phyloP scores from a whole-genome alignment of 2,888 invertebrate species.

The Thecocarcelia acutangulata region DNA sequence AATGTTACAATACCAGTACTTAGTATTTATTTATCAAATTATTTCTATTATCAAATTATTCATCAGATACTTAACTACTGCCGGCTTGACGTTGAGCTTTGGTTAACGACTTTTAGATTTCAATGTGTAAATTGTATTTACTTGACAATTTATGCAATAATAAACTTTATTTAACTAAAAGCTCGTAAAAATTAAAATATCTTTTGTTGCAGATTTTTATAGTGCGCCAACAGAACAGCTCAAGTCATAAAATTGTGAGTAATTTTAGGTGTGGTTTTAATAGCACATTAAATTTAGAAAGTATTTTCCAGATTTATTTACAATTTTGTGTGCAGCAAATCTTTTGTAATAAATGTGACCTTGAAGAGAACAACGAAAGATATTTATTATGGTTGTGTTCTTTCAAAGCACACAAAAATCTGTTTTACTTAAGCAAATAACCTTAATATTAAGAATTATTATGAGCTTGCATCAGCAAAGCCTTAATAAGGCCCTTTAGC shows the following conservation, averaged over 20 bases:
- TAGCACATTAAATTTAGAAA: neutral
- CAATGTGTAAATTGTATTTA: neutral
- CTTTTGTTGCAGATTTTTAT: too few relatives aligned
- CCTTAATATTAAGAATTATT: conserved; percentile 1
- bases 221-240: too few relatives aligned
- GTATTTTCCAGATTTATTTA: neutral
- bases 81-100: too few relatives aligned
- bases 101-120: too few relatives aligned
- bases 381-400: conserved; percentile 20
- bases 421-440: conserved; percentile 21
- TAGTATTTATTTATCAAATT: too few relatives aligned
- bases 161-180: too few relatives aligned
- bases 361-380: neutral
- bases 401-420: neutral
- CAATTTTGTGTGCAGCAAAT: conserved; percentile 1
- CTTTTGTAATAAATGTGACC: neutral
- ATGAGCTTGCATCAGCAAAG: neutral
- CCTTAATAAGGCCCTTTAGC: neutral
- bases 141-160: too few relatives aligned
- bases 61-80: too few relatives aligned
- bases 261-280: neutral
- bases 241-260: neutral
- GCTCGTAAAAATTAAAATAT: too few relatives aligned
- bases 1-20: too few relatives aligned
- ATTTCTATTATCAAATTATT: too few relatives aligned